Base-by-base conservation (phyloP, 2,113 vertebrate genomes). In the Nannospalax galili region DNA sequence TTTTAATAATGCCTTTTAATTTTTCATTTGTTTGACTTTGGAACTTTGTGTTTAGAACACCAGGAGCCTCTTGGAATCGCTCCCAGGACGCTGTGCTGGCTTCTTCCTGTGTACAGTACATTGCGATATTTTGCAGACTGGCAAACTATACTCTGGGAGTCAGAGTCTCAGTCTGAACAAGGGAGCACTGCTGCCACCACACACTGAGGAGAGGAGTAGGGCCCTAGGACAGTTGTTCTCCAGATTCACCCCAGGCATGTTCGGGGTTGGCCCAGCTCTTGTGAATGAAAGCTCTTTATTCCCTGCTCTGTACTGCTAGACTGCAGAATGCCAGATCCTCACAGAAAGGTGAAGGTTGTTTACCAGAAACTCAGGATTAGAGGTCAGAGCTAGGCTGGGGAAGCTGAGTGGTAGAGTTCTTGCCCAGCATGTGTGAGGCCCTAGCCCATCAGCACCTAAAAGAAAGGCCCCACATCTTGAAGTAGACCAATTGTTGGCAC, bases 1-100 rank as follows among this genome's bases (percentile, higher is more conserved):
- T 65, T 92, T 92, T 84, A 24, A 74, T 81, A 69, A 92, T 37
- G 22, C 60, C 4, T 77, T 91, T 78, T 77, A 42, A 67, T 80
- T 84, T 91, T 82, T 77, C 2, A 4, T 82, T 30, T 67, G n/a
- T 96, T 92, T 73, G n/a, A 22, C 58, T 94, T 86, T 22, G 77
- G 40, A 77, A 88, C 48, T 88, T 58, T 60, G 32, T 88, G 65
- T 56, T 73, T 91, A 77, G 88, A 87, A 40, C 48, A 15, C 65
- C 67, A 24, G 11, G 40, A 7, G 82, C 86, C 67, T 95, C 40
- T 72, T 70, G 93, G 89, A 85, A 19, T 30, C 60, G 58, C n/a
- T 90, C 90, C 81, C 35, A 64, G 94, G 81, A 90, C 4, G 1
- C 16, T 40, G 62, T 42, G 52, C 15, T 26, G 67, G 40, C 15